Base-by-base conservation (phyloP, 2,888 invertebrate genomes). In the Sphecodes monilicornis region DNA sequence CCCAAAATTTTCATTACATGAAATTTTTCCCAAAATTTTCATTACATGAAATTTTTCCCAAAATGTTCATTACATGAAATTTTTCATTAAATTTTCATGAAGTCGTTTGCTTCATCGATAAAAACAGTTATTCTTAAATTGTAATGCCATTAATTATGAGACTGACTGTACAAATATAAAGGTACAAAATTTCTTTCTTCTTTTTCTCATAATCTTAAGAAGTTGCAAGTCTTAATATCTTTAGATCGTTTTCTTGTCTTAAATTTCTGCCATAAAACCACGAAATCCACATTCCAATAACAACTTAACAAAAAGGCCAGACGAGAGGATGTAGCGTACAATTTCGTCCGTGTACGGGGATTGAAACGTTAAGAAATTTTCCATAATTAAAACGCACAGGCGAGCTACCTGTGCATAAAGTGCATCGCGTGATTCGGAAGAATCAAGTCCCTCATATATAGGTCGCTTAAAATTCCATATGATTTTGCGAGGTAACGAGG, bases 371-470 rank as follows among this genome's bases (percentile, higher is more conserved):
- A 29, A 60, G 57, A 60, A 39, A 66, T 41, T 2, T 29, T 57
- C 22, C 46, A 78, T 70, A 69, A 80, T 88, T 86, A 66, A 70
- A 60, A 41, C n/a, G n/a, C 50, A 36, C 39, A 57, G 46, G 41
- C 57, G 76, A 68, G n/a, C 41, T 64, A 64, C 46, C 29, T 46
- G 57, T 54, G 71, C 79, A 54, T 77, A 60, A 77, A 78, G 66
- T 70, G 76, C 78, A 84, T 88, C 82, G 88, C 88, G 88, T 86
- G 88, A 82, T 84, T 75, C 75, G 11, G 36, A 54, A 54, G 84
- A 86, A 82, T 88, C 71, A 86, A 60, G 46, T 2, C n/a, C 18
- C 64, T 16, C 50, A 36, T n/a, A 75, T 32, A 32, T 81, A 71
- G 50, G 81, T 43, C 77, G 66, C 16, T 80, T 54, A 79, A 88